phyloP scores from a whole-genome alignment of 2,888 invertebrate genomes.

The Leptinotarsa haldemani region DNA sequence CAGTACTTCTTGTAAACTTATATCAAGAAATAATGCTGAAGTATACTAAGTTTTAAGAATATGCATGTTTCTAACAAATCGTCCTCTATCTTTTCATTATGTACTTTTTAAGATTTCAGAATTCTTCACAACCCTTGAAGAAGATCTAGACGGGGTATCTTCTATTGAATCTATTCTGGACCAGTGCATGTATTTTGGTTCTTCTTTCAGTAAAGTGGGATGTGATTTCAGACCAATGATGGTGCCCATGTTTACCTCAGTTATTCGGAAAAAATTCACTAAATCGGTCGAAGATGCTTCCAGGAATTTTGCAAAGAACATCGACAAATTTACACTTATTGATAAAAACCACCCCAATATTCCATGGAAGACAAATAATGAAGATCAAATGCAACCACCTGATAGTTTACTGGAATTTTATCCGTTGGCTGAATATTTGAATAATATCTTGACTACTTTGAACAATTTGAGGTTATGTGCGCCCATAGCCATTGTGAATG shows the following conservation, averaged over 20 bases:
- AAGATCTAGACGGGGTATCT: constrained; percentile 77
- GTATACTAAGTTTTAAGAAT: background rate
- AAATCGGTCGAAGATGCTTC: constrained; percentile 75
- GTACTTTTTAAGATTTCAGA: constrained; percentile 72
- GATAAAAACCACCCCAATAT: constrained; percentile 70
- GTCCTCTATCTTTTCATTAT: background rate
- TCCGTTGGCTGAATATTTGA: constrained; percentile 90
- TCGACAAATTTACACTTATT: constrained; percentile 81
- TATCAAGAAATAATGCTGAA: too few species aligned
- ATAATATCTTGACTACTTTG: constrained; percentile 82
- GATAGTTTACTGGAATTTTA: constrained; percentile 87
- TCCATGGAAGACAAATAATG: constrained; percentile 63
- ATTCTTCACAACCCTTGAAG: constrained; percentile 79
- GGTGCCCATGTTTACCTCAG: constrained; percentile 80
- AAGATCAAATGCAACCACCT: constrained; percentile 76
- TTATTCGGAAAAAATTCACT: constrained; percentile 76
- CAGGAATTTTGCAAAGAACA: constrained; percentile 77
- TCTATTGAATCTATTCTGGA: constrained; percentile 88
- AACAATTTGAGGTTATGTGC: constrained; percentile 89
- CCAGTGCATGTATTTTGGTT: constrained; percentile 96
- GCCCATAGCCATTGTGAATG: constrained; percentile 81
- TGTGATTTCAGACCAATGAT: constrained; percentile 90
- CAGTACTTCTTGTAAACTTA: too few species aligned
- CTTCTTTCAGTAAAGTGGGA: constrained; percentile 94
- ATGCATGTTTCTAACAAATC: background rate